phyloP scores from a whole-genome alignment of 2,113 vertebrate genomes.

The Hypomesus transpacificus region DNA sequence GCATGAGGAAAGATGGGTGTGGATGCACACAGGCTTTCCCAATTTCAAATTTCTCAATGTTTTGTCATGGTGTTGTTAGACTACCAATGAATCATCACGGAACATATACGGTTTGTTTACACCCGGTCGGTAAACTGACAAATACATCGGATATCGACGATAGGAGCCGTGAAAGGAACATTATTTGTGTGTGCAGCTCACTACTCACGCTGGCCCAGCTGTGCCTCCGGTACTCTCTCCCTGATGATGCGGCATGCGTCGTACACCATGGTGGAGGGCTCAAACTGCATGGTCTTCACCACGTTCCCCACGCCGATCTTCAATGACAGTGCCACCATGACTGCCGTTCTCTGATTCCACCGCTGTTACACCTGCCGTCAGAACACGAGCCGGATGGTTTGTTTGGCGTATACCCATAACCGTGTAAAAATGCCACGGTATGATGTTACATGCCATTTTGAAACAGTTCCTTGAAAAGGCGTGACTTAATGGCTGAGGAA shows the following conservation, averaged over 20 bases:
- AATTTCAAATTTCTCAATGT: no score
- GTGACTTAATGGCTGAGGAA: no score
- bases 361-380: constrained; percentile 46
- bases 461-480: background rate
- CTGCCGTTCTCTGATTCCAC: constrained; percentile 64
- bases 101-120: no score
- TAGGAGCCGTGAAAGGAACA: no score
- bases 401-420: background rate
- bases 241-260: constrained; percentile 95
- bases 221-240: constrained; percentile 92
- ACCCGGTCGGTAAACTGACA: no score
- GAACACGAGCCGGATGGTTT: background rate
- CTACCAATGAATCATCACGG: no score
- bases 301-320: constrained; percentile 98
- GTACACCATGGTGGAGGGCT: constrained; percentile 96
- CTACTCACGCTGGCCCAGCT: constrained; percentile 91
- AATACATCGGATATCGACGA: no score
- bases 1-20: constrained; percentile 5
- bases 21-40: background rate
- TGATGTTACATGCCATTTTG: background rate
- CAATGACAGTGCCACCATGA: constrained; percentile 97
- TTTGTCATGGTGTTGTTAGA: no score
- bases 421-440: background rate
- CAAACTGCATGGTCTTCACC: constrained; percentile 99
- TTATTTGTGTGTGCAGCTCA: background rate